A percentile compares a stretch with the other conserved stretches of the same genome.
phyloP scores from a whole-genome alignment of 2,888 invertebrate genomes.

The Griposia aprilina region DNA sequence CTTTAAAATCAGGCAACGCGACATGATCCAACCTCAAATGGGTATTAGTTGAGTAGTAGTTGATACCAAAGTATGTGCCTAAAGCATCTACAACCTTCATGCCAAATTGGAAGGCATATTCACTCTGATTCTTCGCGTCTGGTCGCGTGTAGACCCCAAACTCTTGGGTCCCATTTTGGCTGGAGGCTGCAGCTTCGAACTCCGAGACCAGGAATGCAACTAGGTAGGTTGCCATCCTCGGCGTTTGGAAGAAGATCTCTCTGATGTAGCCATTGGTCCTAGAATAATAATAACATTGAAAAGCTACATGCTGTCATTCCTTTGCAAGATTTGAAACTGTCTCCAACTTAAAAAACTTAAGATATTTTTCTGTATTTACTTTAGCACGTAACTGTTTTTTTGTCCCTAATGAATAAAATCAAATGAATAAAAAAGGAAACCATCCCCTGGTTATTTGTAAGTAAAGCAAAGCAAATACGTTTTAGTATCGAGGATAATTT shows the following conservation, averaged over 20 bases:
- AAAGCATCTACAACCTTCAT: slow-evolving; percentile 87
- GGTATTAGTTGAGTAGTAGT: slow-evolving; percentile 88
- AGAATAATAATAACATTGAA: slow-evolving; percentile 52
- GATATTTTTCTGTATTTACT: background rate
- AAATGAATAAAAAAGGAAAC: background rate
- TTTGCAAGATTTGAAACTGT: background rate
- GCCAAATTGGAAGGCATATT: slow-evolving; percentile 92
- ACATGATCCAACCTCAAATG: slow-evolving; percentile 95
- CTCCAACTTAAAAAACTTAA: background rate
- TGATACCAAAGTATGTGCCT: slow-evolving; percentile 90
- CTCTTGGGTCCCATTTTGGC: slow-evolving; percentile 73
- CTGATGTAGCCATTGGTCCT: slow-evolving; percentile 91
- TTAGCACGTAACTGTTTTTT: background rate
- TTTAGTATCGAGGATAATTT: background rate
- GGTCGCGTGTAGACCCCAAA: slow-evolving; percentile 93
- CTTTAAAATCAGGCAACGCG: slow-evolving; percentile 95
- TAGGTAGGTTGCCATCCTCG: slow-evolving; percentile 95
- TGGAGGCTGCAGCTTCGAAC: slow-evolving; percentile 85
- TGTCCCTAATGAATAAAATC: background rate
- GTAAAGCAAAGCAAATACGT: background rate
- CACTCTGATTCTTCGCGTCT: slow-evolving; percentile 92
- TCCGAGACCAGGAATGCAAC: slow-evolving; percentile 96
- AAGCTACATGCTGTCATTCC: background rate
- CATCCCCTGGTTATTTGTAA: background rate
- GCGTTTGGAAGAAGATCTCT: slow-evolving; percentile 91